Percentiles rank a stretch among this genome's conserved stretches.
These are phyloP conservation scores for Euzophera pinguis DNA, from an alignment of 2,888 invertebrate species.

Conservation along the genomic window DNA sequence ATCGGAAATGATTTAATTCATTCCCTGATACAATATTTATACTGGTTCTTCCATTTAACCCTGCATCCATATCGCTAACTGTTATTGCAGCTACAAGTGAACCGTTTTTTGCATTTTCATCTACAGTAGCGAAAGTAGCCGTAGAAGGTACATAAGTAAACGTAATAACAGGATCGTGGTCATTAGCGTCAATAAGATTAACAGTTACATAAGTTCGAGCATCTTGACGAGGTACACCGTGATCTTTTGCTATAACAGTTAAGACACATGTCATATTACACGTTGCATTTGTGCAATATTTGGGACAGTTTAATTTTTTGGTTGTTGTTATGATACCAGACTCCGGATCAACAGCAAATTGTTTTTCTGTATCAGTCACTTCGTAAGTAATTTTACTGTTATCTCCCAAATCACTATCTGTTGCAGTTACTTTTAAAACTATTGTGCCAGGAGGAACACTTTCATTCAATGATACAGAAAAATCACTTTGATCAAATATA, in stretches of 20 bases:
- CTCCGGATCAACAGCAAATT: slow-evolving; percentile 95
- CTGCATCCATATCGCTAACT: slow-evolving; percentile 95
- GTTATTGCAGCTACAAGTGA: slow-evolving; percentile 96
- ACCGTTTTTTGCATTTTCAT: slow-evolving; percentile 95
- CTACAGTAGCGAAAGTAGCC: slow-evolving; percentile 93
- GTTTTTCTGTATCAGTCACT: slow-evolving; percentile 89
- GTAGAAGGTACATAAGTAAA: slow-evolving; percentile 92
- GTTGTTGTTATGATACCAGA: slow-evolving; percentile 93
- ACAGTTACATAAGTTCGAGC: slow-evolving; percentile 96
- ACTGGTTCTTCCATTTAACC: slow-evolving; percentile 92
- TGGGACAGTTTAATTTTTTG: slow-evolving; percentile 89
- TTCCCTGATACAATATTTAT: slow-evolving; percentile 93
- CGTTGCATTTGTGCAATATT: slow-evolving; percentile 84
- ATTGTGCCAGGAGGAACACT: slow-evolving; percentile 94
- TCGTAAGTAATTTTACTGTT: slow-evolving; percentile 96
- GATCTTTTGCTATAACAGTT: slow-evolving; percentile 95
- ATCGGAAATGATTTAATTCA: slow-evolving; percentile 92
- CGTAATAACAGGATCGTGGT: slow-evolving; percentile 94
- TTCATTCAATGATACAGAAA: slow-evolving; percentile 94
- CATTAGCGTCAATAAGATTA: slow-evolving; percentile 94
- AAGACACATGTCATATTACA: slow-evolving; percentile 97
- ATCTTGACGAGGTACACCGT: slow-evolving; percentile 94
- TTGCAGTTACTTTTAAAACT: slow-evolving; percentile 95
- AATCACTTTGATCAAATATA: slow-evolving; percentile 96
- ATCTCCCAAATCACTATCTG: slow-evolving; percentile 95